Conservation (phyloP, 2,113 vertebrate species). For the Bos javanicus region DNA sequence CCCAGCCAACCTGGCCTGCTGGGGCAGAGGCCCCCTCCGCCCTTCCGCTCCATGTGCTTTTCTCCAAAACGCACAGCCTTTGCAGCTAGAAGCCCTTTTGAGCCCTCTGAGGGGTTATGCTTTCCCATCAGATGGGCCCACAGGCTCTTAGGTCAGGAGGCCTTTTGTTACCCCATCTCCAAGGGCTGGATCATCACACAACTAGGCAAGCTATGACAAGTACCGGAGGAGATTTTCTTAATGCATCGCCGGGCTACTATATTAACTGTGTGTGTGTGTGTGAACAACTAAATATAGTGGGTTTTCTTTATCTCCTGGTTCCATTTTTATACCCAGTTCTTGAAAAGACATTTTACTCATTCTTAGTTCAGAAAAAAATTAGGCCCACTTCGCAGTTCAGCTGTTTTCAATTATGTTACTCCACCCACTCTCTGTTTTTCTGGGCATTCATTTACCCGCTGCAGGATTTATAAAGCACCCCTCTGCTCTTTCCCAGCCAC, state of each 20-base stretch:
- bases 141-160: background rate
- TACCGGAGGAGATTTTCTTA: background rate
- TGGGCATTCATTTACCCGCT: conserved; percentile 16
- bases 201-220: background rate
- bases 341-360: conserved; percentile 65
- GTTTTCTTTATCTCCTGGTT: conserved; percentile 42
- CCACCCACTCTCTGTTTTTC: conserved; percentile 33
- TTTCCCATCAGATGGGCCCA: background rate
- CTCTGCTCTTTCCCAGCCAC: background rate
- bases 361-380: conserved; percentile 36
- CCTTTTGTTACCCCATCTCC: background rate
- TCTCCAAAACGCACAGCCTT: background rate
- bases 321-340: conserved; percentile 52
- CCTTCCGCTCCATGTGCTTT: background rate
- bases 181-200: background rate
- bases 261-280: conserved; percentile 16
- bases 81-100: background rate
- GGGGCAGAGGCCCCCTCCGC: background rate
- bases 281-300: conserved; percentile 35
- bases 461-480: background rate
- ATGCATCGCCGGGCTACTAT: background rate
- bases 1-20: background rate
- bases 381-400: background rate
- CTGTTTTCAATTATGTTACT: conserved; percentile 44
- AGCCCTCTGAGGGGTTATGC: background rate